Evolutionary conservation across 2,888 invertebrate genomes (phyloP).

Genomic region (Phortica okadai): DNA sequence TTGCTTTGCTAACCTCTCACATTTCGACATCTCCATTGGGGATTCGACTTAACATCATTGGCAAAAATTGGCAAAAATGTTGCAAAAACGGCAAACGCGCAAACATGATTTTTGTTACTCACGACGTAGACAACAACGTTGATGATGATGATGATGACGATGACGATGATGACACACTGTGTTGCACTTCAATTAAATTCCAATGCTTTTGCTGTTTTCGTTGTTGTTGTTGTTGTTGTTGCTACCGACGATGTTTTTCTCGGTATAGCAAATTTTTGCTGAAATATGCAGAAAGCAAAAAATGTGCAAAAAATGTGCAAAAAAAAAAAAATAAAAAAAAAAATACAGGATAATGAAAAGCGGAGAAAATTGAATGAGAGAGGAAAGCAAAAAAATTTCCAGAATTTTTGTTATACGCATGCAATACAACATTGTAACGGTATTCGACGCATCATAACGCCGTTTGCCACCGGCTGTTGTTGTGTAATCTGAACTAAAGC

Average conservation of each 20-base stretch:
- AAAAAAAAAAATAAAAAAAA: too few relatives aligned
- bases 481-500: background rate
- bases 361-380: too few relatives aligned
- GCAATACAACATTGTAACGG: too few relatives aligned
- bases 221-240: background rate
- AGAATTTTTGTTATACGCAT: too few relatives aligned
- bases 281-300: background rate
- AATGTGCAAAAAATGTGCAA: background rate
- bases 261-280: background rate
- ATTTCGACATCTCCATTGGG: too few relatives aligned
- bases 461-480: background rate
- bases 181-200: conserved; percentile 9
- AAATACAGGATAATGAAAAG: too few relatives aligned
- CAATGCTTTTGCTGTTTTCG: conserved; percentile 2
- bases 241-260: background rate
- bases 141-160: background rate
- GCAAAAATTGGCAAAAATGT: background rate
- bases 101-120: background rate
- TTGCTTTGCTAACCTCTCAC: too few relatives aligned
- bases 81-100: background rate
- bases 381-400: too few relatives aligned
- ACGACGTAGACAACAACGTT: background rate
- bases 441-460: too few relatives aligned
- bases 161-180: background rate
- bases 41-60: too few relatives aligned